Evolutionary conservation across 2,113 vertebrate genomes (phyloP).

Genomic region (Monopterus albus): DNA sequence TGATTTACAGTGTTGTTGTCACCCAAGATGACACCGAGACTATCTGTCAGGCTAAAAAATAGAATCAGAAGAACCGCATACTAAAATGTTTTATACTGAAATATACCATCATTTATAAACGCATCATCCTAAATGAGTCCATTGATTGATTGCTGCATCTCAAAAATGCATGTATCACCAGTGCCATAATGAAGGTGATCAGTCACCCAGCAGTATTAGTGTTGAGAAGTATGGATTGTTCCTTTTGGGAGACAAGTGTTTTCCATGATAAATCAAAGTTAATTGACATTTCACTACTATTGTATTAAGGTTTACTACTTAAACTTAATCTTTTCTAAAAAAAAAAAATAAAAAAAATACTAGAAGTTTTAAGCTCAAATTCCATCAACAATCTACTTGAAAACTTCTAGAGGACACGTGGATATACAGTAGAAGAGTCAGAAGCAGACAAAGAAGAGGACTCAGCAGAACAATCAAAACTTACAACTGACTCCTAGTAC

Average conservation of each 20-base stretch:
- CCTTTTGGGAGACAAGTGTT: background rate
- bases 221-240: background rate
- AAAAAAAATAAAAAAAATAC: too few relatives aligned
- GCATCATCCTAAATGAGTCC: background rate
- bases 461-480: too few relatives aligned
- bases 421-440: background rate
- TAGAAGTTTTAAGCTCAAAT: background rate
- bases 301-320: background rate
- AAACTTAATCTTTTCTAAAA: background rate
- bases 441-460: conserved; percentile 8
- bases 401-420: conserved; percentile 16
- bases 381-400: background rate
- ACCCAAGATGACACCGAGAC: background rate
- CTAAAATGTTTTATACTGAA: background rate
- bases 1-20: conserved; percentile 1
- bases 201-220: background rate
- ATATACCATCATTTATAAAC: background rate
- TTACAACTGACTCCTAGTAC: too few relatives aligned
- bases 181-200: background rate
- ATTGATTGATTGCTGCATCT: background rate
- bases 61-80: background rate
- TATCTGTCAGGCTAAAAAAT: background rate
- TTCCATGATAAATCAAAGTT: background rate
- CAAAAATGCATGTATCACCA: background rate
- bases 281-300: background rate